phyloP scores from a whole-genome alignment of 2,113 vertebrate species.

The Scytalopus superciliaris region DNA sequence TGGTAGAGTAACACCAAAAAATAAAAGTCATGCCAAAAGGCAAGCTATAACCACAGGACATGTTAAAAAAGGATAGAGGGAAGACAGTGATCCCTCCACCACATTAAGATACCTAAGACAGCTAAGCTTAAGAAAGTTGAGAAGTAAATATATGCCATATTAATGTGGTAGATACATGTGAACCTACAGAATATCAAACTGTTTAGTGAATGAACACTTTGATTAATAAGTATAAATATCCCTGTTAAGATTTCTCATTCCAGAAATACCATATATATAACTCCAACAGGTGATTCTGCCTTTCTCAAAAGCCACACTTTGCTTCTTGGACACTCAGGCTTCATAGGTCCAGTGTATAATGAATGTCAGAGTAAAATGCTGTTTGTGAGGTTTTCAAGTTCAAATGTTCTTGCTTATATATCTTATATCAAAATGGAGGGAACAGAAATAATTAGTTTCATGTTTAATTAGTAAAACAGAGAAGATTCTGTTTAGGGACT shows the following conservation, averaged over 20 bases:
- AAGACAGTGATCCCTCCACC: not conserved
- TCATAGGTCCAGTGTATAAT: not conserved
- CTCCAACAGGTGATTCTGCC: not conserved
- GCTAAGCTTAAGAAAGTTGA: not conserved
- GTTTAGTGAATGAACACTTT: not conserved
- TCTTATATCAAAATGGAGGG: not conserved
- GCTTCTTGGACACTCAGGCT: not conserved
- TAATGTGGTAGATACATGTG: not conserved
- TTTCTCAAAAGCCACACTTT: not conserved
- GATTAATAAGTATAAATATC: not conserved
- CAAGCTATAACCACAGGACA: not conserved
- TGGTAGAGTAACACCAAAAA: not conserved
- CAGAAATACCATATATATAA: not conserved
- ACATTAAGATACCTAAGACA: not conserved
- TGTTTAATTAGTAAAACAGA: not conserved
- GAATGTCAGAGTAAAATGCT: not conserved
- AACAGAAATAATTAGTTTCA: not conserved
- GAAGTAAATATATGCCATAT: not conserved
- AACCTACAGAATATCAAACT: not conserved
- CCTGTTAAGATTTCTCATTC: not conserved
- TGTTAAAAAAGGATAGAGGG: not conserved
- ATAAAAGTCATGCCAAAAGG: not conserved
- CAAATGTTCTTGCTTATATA: not conserved
- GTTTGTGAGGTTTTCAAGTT: not conserved
- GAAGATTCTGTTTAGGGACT: not conserved